Base-by-base conservation (phyloP, 2,797 vertebrate genomes). In the Merluccius polli region DNA sequence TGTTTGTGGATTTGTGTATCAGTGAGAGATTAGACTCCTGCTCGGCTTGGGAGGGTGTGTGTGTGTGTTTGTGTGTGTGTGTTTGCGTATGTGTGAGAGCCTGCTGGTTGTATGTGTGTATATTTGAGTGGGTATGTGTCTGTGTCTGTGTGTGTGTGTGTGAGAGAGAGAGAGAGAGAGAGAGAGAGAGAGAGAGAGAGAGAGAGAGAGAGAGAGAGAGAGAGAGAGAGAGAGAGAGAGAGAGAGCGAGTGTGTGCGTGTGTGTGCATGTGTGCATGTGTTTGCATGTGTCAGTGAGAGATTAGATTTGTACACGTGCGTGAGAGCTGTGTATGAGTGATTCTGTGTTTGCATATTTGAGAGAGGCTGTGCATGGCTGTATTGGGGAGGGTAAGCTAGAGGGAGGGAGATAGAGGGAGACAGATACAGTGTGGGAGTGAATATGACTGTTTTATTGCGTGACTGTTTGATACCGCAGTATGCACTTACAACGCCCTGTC, bases 91-190 rank as follows among this genome's bases (percentile, higher is more conserved):
- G 36, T 52, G 29, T 70, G 29, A 18, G 10, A 73, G 74, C 70
- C 35, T 77, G n/a, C n/a, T n/a, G 78, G 81, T 52, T 81, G 68
- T 32, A 68, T 84, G 91, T 83, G 81, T 79, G 75, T 82, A 87
- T 82, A 18, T 44, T 44, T 44, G 13, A 2, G 15, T 44, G 41
- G 41, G 13, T 15, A 52, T 52, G 48, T 16, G 52, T 63, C 1
- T 63, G 52, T 63, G 9, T 11, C n/a, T 63, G 52, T 63, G 21
- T 63, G 52, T 63, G n/a, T 24, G 48, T 15, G 16, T 15, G 41
- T 4, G 41, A 15, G 15, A 24, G 44, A 48, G 59, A 65, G 59
- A 65, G 41, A 44, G 41, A 44, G 41, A 44, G 41, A 44, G 41
- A 44, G 41, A 16, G 41, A 44, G 33, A 35, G 33, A 35, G 33